Base-by-base conservation (phyloP, 1,140 invertebrate species). In the Leptinotarsa defecta region DNA sequence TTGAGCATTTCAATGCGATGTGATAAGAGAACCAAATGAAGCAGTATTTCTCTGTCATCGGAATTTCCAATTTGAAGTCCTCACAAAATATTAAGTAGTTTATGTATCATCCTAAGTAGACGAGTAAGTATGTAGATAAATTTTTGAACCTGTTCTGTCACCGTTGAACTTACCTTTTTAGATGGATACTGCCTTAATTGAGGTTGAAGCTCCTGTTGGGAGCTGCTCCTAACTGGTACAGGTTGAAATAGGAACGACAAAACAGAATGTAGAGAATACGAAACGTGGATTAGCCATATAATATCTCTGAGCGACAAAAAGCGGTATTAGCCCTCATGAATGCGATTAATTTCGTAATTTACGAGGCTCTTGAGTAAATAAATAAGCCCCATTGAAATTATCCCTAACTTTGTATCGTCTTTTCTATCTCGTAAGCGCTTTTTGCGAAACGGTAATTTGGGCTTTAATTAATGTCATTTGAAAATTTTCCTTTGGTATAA, bases 351-450 rank as follows among this genome's bases (percentile, higher is more conserved):
- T 68, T 24, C 19, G 8, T 68, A 22, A 68, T 68, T 68, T 27
- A 27, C 19, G 43, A 27, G 65, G 43, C 65, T 68, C 65, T 5
- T 43, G 11, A 68, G 65, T 68, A 68, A 68, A 68, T 68, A 68
- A 68, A 68, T 68, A 34, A 24, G 65, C 65, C 65, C 65, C 52
- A 65, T 34, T 65, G 64, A 65, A 65, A 65, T 65, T 65, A 65
- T 20, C 13, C 20, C 22, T 22, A 22, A 65, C 52, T 57, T 57
- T 65, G 64, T 65, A 65, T 34, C 20, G 64, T 65, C 64, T 34
- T 65, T 34, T 34, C 17, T 13, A 65, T 65, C 64, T 65, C 64
- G 27, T 27, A 20, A 57, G 13, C 64, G 64, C 20, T 65, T 65
- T 43, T 65, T 65, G 20, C 20, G 5, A 13, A 34, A 34, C 64